Evolutionary conservation across 1,140 invertebrate species (phyloP).

Genomic region (Drosophila lacteicornis): DNA sequence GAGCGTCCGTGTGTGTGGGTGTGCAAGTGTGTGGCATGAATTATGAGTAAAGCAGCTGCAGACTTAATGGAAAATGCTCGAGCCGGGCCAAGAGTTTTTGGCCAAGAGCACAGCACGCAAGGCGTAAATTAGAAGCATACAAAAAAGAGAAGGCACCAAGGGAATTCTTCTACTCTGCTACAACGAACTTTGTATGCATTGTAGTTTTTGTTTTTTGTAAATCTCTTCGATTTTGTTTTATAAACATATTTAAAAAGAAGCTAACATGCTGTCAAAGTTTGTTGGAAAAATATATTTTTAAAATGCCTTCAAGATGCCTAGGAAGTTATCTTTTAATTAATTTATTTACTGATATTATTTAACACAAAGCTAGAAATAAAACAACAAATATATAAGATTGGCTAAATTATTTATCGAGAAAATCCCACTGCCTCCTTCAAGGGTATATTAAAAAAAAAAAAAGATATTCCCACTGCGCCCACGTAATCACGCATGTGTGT

Average conservation of each 20-base stretch:
- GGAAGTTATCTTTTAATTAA: too few species aligned
- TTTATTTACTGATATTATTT: too few species aligned
- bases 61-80: conserved; percentile 78
- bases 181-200: not conserved
- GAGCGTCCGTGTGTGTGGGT: conserved; percentile 4
- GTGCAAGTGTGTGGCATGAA: conserved; percentile 57
- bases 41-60: conserved; percentile 80
- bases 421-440: not conserved
- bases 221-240: too few species aligned
- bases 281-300: too few species aligned
- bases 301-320: too few species aligned
- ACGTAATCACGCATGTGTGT: conserved; percentile 40
- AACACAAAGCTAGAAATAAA: too few species aligned
- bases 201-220: not conserved
- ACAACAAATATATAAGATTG: too few species aligned
- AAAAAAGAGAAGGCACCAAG: conserved; percentile 8
- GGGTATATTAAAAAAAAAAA: conserved; percentile 4
- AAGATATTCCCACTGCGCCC: conserved; percentile 19
- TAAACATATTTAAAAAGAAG: too few species aligned
- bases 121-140: conserved; percentile 74
- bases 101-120: conserved; percentile 67
- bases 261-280: too few species aligned
- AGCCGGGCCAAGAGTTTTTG: conserved; percentile 40
- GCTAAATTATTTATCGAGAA: too few species aligned
- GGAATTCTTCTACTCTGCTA: not conserved